phyloP scores from a whole-genome alignment of 2,888 invertebrate genomes.

The Germaria angustata region DNA sequence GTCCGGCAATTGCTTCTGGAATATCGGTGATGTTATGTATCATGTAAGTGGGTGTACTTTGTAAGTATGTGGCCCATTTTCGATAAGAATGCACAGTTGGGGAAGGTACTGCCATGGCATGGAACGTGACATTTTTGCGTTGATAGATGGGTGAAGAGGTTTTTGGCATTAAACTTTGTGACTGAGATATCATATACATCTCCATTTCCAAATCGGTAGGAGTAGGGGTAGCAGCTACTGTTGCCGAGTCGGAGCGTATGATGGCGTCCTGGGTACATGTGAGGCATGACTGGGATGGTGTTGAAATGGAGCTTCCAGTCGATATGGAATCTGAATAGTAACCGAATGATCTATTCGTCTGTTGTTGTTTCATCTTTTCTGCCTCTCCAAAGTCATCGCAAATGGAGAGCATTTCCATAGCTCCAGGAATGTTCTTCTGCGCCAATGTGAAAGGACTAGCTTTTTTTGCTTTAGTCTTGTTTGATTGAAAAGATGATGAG shows the following conservation, averaged over 20 bases:
- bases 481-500: neutral
- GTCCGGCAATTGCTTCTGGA: slow-evolving; percentile 77
- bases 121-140: slow-evolving; percentile 66
- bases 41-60: slow-evolving; percentile 74
- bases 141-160: slow-evolving; percentile 75
- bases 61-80: slow-evolving; percentile 74
- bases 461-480: slow-evolving; percentile 18
- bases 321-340: slow-evolving; percentile 68
- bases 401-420: slow-evolving; percentile 68
- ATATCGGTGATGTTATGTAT: slow-evolving; percentile 73
- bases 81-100: slow-evolving; percentile 70
- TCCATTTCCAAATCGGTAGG: slow-evolving; percentile 76
- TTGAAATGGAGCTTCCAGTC: slow-evolving; percentile 7
- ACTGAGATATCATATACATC: slow-evolving; percentile 76
- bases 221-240: neutral
- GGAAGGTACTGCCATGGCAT: slow-evolving; percentile 9
- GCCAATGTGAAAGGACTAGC: slow-evolving; percentile 8
- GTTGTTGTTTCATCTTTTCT: slow-evolving; percentile 30
- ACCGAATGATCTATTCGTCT: slow-evolving; percentile 64
- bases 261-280: slow-evolving; percentile 58
- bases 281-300: slow-evolving; percentile 19
- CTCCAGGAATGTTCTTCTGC: slow-evolving; percentile 21
- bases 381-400: slow-evolving; percentile 75
- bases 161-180: slow-evolving; percentile 74
- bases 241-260: neutral